Evolutionary conservation across 2,888 invertebrate species (phyloP).

Genomic region (Macroteleia sp.): DNA sequence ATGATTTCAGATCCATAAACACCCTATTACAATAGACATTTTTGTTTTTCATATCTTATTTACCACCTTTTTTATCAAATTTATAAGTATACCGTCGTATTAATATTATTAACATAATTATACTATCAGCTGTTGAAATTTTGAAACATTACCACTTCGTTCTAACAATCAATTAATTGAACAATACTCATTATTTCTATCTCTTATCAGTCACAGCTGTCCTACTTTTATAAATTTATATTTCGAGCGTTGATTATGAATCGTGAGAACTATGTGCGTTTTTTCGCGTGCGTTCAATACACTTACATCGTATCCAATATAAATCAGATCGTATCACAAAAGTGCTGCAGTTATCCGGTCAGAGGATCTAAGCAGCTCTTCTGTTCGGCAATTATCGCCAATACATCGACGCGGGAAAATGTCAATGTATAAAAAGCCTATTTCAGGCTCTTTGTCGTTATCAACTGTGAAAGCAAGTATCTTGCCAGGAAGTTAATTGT

Average conservation of each 20-base stretch:
- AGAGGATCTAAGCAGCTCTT: slow-evolving; percentile 72
- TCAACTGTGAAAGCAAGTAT: slow-evolving; percentile 37
- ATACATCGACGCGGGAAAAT: slow-evolving; percentile 79
- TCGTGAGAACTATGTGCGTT: slow-evolving; percentile 58
- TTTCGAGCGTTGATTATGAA: slow-evolving; percentile 56
- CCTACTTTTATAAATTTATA: too few relatives aligned
- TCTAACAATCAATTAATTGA: too few relatives aligned
- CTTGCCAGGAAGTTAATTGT: slow-evolving; percentile 52
- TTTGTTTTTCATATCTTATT: too few relatives aligned
- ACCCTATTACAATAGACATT: too few relatives aligned
- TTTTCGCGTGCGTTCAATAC: slow-evolving; percentile 64
- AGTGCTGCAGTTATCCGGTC: slow-evolving; percentile 74
- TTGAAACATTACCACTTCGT: too few relatives aligned
- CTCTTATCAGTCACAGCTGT: too few relatives aligned
- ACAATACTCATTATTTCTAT: too few relatives aligned
- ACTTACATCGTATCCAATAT: slow-evolving; percentile 76
- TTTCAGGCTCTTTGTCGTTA: slow-evolving; percentile 55
- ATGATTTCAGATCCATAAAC: too few relatives aligned
- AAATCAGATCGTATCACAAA: slow-evolving; percentile 80
- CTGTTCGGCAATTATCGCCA: slow-evolving; percentile 79
- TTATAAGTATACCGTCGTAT: too few relatives aligned
- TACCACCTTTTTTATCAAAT: too few relatives aligned
- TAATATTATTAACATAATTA: too few relatives aligned
- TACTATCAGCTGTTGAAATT: too few relatives aligned
- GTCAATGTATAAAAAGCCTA: slow-evolving; percentile 71